Conservation (phyloP, 2,113 vertebrate species). For the Cebidichthys violaceus region DNA sequence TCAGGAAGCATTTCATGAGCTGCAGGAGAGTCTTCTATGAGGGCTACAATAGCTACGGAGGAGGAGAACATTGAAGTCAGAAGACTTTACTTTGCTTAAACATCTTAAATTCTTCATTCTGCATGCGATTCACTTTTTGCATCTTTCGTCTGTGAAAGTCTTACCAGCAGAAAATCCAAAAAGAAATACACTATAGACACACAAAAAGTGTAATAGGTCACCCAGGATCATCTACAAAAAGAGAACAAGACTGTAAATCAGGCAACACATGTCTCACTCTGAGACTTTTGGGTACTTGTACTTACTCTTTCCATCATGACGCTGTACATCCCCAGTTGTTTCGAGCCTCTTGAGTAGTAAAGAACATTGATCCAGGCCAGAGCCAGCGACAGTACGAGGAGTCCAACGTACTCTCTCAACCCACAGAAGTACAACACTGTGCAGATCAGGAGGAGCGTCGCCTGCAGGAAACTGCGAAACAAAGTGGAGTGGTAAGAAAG, state of each 20-base stretch:
- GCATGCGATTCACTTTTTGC: not conserved
- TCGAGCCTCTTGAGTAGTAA: slow-evolving; percentile 89
- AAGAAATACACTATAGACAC: slow-evolving; percentile 91
- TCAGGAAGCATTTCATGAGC: not conserved
- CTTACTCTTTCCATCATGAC: slow-evolving; percentile 93
- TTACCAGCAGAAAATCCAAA: slow-evolving; percentile 93
- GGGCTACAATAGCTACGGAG: slow-evolving; percentile 86
- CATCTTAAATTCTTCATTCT: not conserved
- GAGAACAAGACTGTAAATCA: not conserved
- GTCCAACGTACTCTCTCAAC: slow-evolving; percentile 79
- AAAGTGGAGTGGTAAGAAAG: not conserved
- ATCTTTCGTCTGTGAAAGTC: not conserved
- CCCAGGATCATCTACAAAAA: slow-evolving; percentile 88
- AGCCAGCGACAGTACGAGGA: slow-evolving; percentile 86
- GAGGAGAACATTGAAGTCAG: not conserved
- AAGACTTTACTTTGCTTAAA: not conserved
- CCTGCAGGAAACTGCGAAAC: slow-evolving; percentile 76
- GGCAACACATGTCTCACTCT: not conserved
- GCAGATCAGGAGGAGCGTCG: slow-evolving; percentile 80
- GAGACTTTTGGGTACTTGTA: not conserved
- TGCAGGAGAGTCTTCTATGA: slow-evolving; percentile 75
- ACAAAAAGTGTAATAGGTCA: slow-evolving; percentile 90
- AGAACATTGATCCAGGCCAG: slow-evolving; percentile 90
- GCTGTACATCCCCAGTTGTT: slow-evolving; percentile 88
- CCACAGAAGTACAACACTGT: slow-evolving; percentile 77